Base-by-base conservation (phyloP, 2,797 vertebrate genomes). In the Cossypha dichroa region DNA sequence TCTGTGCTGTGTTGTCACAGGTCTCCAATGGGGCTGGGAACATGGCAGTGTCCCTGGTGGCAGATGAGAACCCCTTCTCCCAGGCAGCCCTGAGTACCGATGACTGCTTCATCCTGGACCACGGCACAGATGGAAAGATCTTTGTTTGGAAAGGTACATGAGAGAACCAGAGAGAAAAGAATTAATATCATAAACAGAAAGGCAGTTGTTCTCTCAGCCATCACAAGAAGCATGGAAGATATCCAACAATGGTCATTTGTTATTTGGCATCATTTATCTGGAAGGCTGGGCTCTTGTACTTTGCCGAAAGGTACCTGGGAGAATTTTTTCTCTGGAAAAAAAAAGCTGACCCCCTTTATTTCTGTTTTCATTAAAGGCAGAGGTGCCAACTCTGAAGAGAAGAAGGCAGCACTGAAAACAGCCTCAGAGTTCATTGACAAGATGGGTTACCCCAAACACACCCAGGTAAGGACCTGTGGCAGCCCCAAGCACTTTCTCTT, bases 101-200 rank as follows among this genome's bases (percentile, higher is more conserved):
- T 0, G 99, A 99, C 97, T 99, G 99, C 97, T 99, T 99, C 97
- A 99, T 99, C 85, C 98, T 99, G 97, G 99, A 99, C 94, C 99
- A 99, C 0, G 99, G 99, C 95, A 98, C 98, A 2, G 98, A 99
- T 3, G 98, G 99, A 25, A 99, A 98, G 97, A 99, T 99, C 98
- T 99, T 99, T n/a, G 98, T 99, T 87, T 99, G 99, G 99, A 99
- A 99, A 99, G 99, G 99, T 99, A 96, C 15, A 0, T 2, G 5
- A 33, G 25, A 5, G 29, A 74, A 46, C 23, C 29, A 68, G 52
- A 56, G 76, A 41, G 3, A 6, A 91, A 38, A 82, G 5, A 31
- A 17, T 6, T 22, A 8, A 6, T 62, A 10, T 33, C 2, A 0
- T 33, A 15, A 91, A 15, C 31, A 70, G 70, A 59, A 54, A 36